Base-by-base conservation (phyloP, 2,797 vertebrate genomes). In the Pogoniulus pusillus region DNA sequence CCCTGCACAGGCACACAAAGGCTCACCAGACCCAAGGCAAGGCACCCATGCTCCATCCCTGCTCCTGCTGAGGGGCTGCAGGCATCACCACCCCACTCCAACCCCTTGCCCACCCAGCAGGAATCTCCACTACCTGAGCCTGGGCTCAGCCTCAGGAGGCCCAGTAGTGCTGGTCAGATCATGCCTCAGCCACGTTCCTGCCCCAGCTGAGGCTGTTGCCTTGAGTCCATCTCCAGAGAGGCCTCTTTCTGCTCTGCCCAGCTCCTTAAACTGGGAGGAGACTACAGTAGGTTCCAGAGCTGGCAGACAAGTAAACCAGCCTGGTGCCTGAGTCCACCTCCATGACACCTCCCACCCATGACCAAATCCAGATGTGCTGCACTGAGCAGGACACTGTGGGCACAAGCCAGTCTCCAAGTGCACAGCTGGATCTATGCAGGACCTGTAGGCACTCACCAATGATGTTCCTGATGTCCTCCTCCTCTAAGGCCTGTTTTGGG, bases 401-500 rank as follows among this genome's bases (percentile, higher is more conserved):
- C 45, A 79, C 0, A 0, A 78, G 37, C 34, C 53, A 58, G 43
- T 14, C 16, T 39, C 8, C 8, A 0, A 0, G 2, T 1, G 1
- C n/a, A 19, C 10, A 54, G 39, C 41, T 43, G 45, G 26, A 23
- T 16, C 1, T 0, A 9, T 17, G 18, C 79, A 86, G 60, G 32
- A 74, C 45, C 60, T 39, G n/a, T 51, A 51, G 65, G 37, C 55
- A 94, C 97, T 97, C 94, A 98, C 98, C 98, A 26, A 98, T 98
- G 83, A 97, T 96, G 78, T 96, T 98, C 73, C 96, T 93, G 74
- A 98, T 96, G 96, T 97, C 97, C 41, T 98, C 97, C 66, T 98
- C 97, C 64, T 98, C 97, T 45, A 96, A 80, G 6, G n/a, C 89
- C 39, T 93, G 95, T 49, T 97, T 97, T 0, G 96, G 95, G 5